phyloP scores from a whole-genome alignment of 1,140 invertebrate species.

The Saccostrea echinata region DNA sequence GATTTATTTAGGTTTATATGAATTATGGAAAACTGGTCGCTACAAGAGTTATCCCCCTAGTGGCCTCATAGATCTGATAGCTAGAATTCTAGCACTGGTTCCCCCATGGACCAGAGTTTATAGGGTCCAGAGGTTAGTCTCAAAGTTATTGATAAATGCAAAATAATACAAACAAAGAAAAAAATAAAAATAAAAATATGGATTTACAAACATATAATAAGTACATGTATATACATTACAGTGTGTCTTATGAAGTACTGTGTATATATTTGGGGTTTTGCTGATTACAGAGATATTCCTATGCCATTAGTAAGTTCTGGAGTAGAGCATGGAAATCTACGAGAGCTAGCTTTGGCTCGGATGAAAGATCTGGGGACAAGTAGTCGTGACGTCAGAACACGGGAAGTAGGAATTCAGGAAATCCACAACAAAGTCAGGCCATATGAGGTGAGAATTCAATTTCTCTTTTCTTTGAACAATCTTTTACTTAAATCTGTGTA shows the following conservation, averaged over 20 bases:
- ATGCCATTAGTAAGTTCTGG: slow-evolving; percentile 99
- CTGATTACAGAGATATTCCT: slow-evolving; percentile 91
- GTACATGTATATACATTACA: no score
- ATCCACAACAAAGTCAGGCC: slow-evolving; percentile 98
- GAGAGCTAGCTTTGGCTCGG: slow-evolving; percentile 95
- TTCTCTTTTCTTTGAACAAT: neutral
- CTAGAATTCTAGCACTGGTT: slow-evolving; percentile 96
- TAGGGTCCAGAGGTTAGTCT: slow-evolving; percentile 88
- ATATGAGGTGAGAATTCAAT: slow-evolving; percentile 85
- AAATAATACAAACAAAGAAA: neutral
- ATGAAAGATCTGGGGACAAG: slow-evolving; percentile 98
- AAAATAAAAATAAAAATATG: neutral
- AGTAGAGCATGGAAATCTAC: slow-evolving; percentile 98
- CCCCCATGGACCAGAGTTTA: slow-evolving; percentile 99
- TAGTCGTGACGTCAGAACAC: slow-evolving; percentile 97
- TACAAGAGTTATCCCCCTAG: slow-evolving; percentile 98
- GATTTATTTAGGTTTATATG: slow-evolving; percentile 91
- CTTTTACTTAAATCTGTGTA: no score
- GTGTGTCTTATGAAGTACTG: no score
- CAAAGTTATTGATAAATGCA: neutral
- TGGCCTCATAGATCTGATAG: slow-evolving; percentile 95
- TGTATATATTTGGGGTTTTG: neutral
- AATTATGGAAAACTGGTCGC: slow-evolving; percentile 98
- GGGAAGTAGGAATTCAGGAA: slow-evolving; percentile 99
- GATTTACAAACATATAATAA: neutral